Percentiles rank a stretch among this genome's conserved stretches.
phyloP scores from a whole-genome alignment of 2,113 vertebrate genomes.

The Turnix velox region DNA sequence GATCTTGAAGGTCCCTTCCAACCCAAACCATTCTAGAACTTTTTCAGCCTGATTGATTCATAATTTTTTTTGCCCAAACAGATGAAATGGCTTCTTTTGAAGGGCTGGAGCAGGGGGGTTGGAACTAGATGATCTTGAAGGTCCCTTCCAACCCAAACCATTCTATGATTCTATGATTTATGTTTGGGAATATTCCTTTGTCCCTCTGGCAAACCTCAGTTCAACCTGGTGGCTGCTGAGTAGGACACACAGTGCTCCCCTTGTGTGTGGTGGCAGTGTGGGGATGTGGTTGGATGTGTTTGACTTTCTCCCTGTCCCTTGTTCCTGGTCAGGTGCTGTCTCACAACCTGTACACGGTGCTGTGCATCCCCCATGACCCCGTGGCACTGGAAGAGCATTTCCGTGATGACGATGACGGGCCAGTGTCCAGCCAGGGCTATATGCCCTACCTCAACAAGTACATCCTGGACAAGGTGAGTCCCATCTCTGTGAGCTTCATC shows the following conservation, averaged over 20 bases:
- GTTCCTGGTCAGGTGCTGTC: conserved; percentile 83
- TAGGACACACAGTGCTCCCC: rapidly evolving
- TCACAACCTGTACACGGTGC: conserved; percentile 93
- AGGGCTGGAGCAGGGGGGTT: too few species aligned
- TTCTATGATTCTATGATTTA: not conserved
- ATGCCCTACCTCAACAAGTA: conserved; percentile 92
- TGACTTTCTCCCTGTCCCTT: not conserved
- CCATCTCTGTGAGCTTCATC: not conserved
- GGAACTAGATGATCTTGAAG: too few species aligned
- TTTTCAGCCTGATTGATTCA: too few species aligned
- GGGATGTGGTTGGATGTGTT: not conserved
- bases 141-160: too few species aligned
- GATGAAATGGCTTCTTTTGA: too few species aligned
- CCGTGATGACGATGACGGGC: conserved; percentile 90
- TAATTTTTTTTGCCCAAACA: too few species aligned
- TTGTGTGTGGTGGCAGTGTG: rapidly evolving
- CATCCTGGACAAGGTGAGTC: conserved; percentile 81
- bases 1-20: too few species aligned
- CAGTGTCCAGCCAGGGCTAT: conserved; percentile 95
- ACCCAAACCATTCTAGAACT: too few species aligned
- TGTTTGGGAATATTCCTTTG: not conserved
- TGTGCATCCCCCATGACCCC: conserved; percentile 90
- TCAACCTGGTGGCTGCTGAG: rapidly evolving
- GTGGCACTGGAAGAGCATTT: conserved; percentile 95
- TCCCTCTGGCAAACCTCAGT: not conserved